Conservation (phyloP, 1,140 invertebrate genomes). For the Caenorhabditis remanei region DNA sequence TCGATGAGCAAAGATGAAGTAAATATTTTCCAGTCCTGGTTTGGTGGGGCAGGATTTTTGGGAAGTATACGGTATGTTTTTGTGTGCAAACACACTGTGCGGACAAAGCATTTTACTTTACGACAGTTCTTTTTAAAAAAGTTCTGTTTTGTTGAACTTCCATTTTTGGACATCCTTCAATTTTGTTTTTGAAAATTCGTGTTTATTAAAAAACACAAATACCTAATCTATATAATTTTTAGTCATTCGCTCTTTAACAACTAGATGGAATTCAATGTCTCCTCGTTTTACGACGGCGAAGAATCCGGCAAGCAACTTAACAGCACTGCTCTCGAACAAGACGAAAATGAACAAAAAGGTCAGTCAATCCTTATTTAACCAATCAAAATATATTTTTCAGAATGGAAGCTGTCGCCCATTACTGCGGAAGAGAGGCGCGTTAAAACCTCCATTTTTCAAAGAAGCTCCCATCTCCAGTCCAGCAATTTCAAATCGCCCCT, state of each 20-base stretch:
- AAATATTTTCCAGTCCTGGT: not conserved
- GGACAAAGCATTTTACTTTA: not conserved
- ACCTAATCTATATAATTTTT: not conserved
- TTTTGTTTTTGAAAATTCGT: not conserved
- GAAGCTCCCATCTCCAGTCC: not conserved
- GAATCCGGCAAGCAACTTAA: slow-evolving; percentile 23
- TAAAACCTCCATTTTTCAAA: not conserved
- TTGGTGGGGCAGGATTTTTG: not conserved
- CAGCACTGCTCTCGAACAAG: slow-evolving; percentile 39
- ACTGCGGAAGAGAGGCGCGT: not conserved
- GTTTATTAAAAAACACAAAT: not conserved
- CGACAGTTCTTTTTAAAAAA: not conserved
- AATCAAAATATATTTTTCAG: not conserved
- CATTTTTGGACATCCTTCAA: not conserved
- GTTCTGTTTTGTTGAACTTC: not conserved
- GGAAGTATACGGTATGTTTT: not conserved
- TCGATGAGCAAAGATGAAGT: slow-evolving; percentile 3
- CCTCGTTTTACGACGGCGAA: slow-evolving; percentile 32
- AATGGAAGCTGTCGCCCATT: slow-evolving; percentile 31
- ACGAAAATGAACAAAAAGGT: slow-evolving; percentile 28
- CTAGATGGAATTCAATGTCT: slow-evolving; percentile 49
- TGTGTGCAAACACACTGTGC: not conserved
- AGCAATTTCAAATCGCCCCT: slow-evolving; percentile 1
- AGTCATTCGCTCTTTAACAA: not conserved
- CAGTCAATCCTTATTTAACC: not conserved